These are phyloP conservation scores for Phthorimaea operculella DNA, from an alignment of 1,140 invertebrate species.

Conservation along the genomic window DNA sequence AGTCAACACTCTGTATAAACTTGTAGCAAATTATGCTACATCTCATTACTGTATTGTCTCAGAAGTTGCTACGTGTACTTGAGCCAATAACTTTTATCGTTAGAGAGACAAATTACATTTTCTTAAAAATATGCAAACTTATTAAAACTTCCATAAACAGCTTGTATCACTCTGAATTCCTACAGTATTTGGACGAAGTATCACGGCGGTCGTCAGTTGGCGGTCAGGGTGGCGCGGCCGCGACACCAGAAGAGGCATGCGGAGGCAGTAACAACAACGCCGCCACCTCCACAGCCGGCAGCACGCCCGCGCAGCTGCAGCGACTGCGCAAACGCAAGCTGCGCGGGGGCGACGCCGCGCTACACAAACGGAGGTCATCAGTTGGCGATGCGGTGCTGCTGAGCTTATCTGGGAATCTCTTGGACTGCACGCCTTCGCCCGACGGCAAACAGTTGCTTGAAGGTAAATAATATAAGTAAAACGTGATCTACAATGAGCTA, in stretches of 20 bases:
- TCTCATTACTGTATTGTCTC: too few species aligned
- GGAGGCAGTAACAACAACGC: slow-evolving; percentile 11
- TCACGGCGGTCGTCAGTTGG: slow-evolving; percentile 71
- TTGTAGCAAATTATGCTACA: too few species aligned
- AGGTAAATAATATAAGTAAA: slow-evolving; percentile 39
- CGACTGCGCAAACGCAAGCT: slow-evolving; percentile 80
- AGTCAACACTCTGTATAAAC: too few species aligned
- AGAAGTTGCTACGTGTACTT: too few species aligned
- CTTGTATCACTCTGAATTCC: not conserved
- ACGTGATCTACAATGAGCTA: too few species aligned
- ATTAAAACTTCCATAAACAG: too few species aligned
- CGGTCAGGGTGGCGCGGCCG: slow-evolving; percentile 33
- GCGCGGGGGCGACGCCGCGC: slow-evolving; percentile 69
- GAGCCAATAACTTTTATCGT: too few species aligned
- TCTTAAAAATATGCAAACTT: too few species aligned
- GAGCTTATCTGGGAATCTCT: slow-evolving; percentile 86
- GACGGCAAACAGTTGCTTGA: slow-evolving; percentile 75
- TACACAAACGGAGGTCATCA: slow-evolving; percentile 81
- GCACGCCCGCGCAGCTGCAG: slow-evolving; percentile 51
- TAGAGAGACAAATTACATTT: too few species aligned
- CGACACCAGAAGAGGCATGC: slow-evolving; percentile 17
- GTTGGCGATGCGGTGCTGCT: slow-evolving; percentile 84
- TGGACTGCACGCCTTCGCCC: slow-evolving; percentile 85
- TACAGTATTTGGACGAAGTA: slow-evolving; percentile 73
- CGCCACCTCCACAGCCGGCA: slow-evolving; percentile 16